Base-by-base conservation (phyloP, 2,113 vertebrate genomes). In the Macroglossus sobrinus region DNA sequence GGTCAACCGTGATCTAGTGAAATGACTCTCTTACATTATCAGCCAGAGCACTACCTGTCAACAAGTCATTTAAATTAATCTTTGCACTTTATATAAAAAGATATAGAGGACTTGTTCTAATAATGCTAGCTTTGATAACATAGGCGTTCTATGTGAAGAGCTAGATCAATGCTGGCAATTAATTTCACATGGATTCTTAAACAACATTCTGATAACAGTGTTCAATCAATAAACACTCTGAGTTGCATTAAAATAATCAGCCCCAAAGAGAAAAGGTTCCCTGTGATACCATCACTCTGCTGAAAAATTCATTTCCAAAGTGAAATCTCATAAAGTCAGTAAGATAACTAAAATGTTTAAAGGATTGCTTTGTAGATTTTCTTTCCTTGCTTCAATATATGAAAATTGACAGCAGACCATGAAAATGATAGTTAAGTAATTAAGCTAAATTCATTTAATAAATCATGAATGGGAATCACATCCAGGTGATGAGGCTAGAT, bases 251-350 rank as follows among this genome's bases (percentile, higher is more conserved):
- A 79, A 95, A 95, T 93, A 88, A 91, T 64, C 38, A 90, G 30
- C 18, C 26, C 78, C 1, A 45, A 87, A 84, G 19, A 94, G 66
- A n/a, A 55, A 79, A 87, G 5, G 0, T 93, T 96, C 21, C 47
- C 57, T 79, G 68, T 69, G 40, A 45, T 63, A 80, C n/a, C 47
- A 87, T 45, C 64, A 69, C 26, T 55, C n/a, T 82, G 53, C 40
- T 75, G 75, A 93, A 93, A 93, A 88, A 91, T 40, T 91, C 9
- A 80, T 84, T 95, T 89, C 50, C 64, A 95, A 74, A 80, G 35
- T 84, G 28, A 96, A 91, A 80, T 80, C 47, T 61, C 64, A n/a
- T 75, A 68, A 68, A 6, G 57, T 75, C n/a, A 68, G 21, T 75
- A 89, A 95, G 57, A 75, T 88, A 68, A 55, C 30, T 53, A 74